Evolutionary conservation across 2,888 invertebrate genomes (phyloP), one percentile per base, ranked within the genome.

Genomic region (Lissocephala sabroskyi): DNA sequence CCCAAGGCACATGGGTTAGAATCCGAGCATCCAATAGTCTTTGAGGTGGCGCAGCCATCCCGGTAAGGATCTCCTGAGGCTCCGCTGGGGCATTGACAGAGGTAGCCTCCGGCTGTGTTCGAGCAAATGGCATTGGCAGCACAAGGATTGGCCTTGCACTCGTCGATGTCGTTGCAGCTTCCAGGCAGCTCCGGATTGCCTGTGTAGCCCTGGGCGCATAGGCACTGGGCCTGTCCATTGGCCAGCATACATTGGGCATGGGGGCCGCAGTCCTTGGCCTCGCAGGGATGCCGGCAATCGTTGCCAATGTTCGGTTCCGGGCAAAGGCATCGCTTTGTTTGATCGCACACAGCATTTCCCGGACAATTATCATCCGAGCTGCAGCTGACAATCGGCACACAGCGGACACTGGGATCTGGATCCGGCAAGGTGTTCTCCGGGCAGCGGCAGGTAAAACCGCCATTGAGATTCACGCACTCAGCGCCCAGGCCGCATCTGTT

Each of bases 241-340:
- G 92, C 89, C 45, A 96, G 84, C 88, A 95, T 92, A 83, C 96
- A 96, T 79, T 95, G 93, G 4, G 95, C 92, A 83, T 96, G 96
- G 40, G 93, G 91, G 40, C 93, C 93, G 81, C 96, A 96, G 48
- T 89, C 89, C 29, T 92, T 86, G 18, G 91, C 89, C 86, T 96
- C 96, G 81, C 96, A 96, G 1, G 96, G 96, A 90, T 96, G 96
- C 84, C 95, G 89, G 75, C 96, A 96, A 78, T 95, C 94, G 70
- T 95, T 94, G 66, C 96, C 96, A 65, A 94, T 87, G 80, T 96
- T 96, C 0, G 96, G 96, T 76, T 94, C 94, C 2, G 95, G 96
- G 73, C 96, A 96, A 29, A 94, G 83, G 80, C 96, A 96, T 71
- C 92, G 89, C 51, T 90, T 89, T 58, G 90, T 89, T 5, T 86